Evolutionary conservation across 2,888 invertebrate genomes (phyloP).

Genomic region (Brachylomia viminalis): DNA sequence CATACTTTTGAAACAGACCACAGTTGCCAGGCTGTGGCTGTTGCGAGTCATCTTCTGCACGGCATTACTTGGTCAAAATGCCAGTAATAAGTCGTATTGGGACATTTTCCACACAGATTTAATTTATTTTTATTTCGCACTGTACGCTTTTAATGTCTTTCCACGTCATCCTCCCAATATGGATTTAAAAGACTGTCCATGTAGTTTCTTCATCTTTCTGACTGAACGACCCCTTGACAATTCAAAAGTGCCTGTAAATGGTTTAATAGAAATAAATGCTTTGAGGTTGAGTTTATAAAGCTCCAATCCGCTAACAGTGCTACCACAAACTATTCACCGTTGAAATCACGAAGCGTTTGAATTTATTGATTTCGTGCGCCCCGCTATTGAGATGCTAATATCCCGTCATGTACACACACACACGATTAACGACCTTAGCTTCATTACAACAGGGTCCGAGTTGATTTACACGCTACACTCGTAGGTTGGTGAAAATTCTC

Average conservation of each 20-base stretch:
- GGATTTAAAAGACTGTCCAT: not conserved
- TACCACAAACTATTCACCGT: constrained; percentile 60
- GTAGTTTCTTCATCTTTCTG: not conserved
- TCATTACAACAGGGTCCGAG: constrained; percentile 58
- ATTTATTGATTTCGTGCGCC: constrained; percentile 76
- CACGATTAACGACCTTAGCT: constrained; percentile 67
- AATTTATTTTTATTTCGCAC: too few relatives aligned
- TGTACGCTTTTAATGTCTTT: not conserved
- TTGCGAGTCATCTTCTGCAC: too few relatives aligned
- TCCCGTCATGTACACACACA: constrained; percentile 47
- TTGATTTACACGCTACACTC: constrained; percentile 39
- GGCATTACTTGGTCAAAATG: not conserved
- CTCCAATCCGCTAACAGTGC: constrained; percentile 28
- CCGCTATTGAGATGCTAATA: constrained; percentile 76
- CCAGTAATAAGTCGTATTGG: too few relatives aligned
- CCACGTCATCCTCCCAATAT: not conserved
- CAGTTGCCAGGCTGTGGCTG: not conserved
- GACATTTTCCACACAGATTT: too few relatives aligned
- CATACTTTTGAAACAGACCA: too few relatives aligned
- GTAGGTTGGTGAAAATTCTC: constrained; percentile 29
- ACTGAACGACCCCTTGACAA: not conserved
- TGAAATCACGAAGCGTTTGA: constrained; percentile 71
- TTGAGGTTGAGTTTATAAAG: not conserved
- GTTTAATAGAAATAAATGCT: not conserved
- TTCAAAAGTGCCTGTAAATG: constrained; percentile 3